These are phyloP conservation scores for Enteromius treurensis DNA, from an alignment of 2,797 vertebrate genomes.

Conservation along the genomic window DNA sequence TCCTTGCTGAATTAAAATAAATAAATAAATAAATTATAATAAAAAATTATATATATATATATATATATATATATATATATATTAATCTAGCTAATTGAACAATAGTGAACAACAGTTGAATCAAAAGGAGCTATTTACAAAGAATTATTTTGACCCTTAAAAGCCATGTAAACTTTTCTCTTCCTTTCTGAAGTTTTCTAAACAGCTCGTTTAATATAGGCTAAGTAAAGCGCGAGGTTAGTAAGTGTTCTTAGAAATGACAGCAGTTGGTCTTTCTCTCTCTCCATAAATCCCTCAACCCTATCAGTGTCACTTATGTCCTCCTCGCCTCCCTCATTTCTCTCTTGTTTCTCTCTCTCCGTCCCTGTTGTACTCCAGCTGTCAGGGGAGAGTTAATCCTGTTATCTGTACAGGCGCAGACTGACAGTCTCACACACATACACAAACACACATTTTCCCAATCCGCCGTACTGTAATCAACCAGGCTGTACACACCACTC, in stretches of 20 bases:
- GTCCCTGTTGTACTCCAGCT: constrained; percentile 70
- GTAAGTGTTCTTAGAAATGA: constrained; percentile 41
- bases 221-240: constrained; percentile 24
- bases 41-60: too few species aligned
- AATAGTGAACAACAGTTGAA: too few species aligned
- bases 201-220: neutral
- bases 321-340: constrained; percentile 55
- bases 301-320: constrained; percentile 63
- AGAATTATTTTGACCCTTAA: neutral
- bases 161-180: neutral
- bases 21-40: too few species aligned
- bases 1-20: neutral
- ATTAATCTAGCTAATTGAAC: neutral
- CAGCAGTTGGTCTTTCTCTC: constrained; percentile 48
- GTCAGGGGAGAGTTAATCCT: constrained; percentile 77
- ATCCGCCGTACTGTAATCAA: constrained; percentile 68
- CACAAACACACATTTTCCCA: constrained; percentile 57
- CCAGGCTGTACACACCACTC: constrained; percentile 59
- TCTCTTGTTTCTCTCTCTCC: constrained; percentile 55
- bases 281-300: constrained; percentile 60
- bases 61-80: too few species aligned
- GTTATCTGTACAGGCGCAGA: constrained; percentile 77
- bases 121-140: neutral
- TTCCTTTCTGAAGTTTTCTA: neutral
- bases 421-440: constrained; percentile 66